Conservation (phyloP, 1,140 invertebrate genomes). For the Neotoxoptera formosana region DNA sequence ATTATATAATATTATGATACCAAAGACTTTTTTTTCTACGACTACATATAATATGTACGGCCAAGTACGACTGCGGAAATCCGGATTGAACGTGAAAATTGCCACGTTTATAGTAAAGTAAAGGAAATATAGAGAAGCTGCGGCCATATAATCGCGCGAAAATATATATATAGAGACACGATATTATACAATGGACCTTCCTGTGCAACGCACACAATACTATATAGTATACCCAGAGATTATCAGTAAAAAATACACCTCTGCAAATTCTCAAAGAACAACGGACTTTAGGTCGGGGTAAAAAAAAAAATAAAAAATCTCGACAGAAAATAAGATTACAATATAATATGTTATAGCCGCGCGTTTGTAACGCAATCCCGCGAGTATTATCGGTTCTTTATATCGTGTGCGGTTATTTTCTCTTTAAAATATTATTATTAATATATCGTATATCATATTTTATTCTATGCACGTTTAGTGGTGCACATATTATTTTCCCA, state of each 20-base stretch:
- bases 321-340: background rate
- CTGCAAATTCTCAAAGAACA: background rate
- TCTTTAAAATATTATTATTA: slow-evolving; percentile 6
- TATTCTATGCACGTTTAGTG: background rate
- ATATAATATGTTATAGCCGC: background rate
- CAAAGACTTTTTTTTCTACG: background rate
- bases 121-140: background rate
- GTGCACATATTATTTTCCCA: background rate
- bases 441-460: slow-evolving; percentile 19
- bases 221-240: background rate
- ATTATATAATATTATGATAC: background rate
- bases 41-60: too few relatives aligned
- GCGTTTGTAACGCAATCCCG: background rate
- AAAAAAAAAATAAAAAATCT: background rate
- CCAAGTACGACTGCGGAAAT: background rate
- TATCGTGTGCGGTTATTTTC: background rate
- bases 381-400: background rate
- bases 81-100: background rate
- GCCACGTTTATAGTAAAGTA: background rate
- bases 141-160: background rate
- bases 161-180: background rate
- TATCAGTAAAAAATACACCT: slow-evolving; percentile 24
- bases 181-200: slow-evolving; percentile 17
- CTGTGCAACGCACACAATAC: background rate
- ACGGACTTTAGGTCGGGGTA: background rate